Conservation (phyloP, 2,888 invertebrate species). For the Dicycla oo region DNA sequence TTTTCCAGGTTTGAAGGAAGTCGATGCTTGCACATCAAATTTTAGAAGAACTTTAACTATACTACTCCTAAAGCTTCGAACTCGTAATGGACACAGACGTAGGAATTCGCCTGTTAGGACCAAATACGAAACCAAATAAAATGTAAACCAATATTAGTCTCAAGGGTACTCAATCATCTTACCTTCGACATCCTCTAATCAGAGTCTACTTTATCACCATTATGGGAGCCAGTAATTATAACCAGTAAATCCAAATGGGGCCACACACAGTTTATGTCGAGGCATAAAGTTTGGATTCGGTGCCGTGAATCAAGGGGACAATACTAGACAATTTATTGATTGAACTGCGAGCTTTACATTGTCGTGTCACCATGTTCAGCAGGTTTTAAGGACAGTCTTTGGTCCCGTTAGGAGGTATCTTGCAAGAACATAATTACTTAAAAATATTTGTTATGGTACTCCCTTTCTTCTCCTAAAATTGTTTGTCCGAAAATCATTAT, state of each 20-base stretch:
- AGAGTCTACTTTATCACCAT: slow-evolving; percentile 18
- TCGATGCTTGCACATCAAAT: too few relatives aligned
- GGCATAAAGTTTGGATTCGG: slow-evolving; percentile 66
- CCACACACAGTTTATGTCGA: slow-evolving; percentile 73
- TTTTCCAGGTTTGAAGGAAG: too few relatives aligned
- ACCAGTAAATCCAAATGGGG: slow-evolving; percentile 64
- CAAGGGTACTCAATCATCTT: slow-evolving; percentile 8
- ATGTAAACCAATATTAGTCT: not conserved
- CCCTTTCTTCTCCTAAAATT: too few relatives aligned
- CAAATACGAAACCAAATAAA: not conserved
- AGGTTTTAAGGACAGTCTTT: slow-evolving; percentile 7
- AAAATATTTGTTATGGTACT: too few relatives aligned
- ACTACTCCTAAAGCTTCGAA: too few relatives aligned
- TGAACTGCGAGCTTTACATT: slow-evolving; percentile 69
- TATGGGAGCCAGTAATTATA: slow-evolving; percentile 58
- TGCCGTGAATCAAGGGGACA: slow-evolving; percentile 79
- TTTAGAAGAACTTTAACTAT: too few relatives aligned
- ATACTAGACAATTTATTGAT: slow-evolving; percentile 84
- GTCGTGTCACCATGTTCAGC: slow-evolving; percentile 63
- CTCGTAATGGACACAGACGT: not conserved
- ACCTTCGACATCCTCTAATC: slow-evolving; percentile 29
- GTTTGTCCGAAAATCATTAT: too few relatives aligned
- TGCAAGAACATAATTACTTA: not conserved
- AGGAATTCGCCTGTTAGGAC: not conserved
- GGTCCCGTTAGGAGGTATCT: not conserved